phyloP scores from a whole-genome alignment of 2,888 invertebrate species.

The Agrotis puta region DNA sequence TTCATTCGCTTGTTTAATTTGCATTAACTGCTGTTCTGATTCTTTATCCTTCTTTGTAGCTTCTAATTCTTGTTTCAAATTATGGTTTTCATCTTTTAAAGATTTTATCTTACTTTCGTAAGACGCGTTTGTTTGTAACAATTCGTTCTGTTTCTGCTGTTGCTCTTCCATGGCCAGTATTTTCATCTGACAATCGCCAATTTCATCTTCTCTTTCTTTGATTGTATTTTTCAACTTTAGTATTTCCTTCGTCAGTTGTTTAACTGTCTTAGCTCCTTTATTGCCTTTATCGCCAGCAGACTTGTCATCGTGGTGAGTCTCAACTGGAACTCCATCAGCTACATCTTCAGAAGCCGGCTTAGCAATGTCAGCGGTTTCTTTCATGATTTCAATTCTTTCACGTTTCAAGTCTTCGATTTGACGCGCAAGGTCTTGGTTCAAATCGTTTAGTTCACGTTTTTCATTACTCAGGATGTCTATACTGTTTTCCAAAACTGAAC shows the following conservation, averaged over 20 bases:
- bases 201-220: slow-evolving; percentile 89
- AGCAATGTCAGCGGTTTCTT: slow-evolving; percentile 82
- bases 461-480: slow-evolving; percentile 86
- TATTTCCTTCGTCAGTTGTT: slow-evolving; percentile 89
- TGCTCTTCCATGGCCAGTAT: slow-evolving; percentile 88
- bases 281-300: slow-evolving; percentile 79
- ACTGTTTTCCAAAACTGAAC: slow-evolving; percentile 84
- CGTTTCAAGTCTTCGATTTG: slow-evolving; percentile 87
- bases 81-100: slow-evolving; percentile 83
- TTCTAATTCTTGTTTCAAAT: slow-evolving; percentile 83
- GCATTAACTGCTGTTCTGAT: slow-evolving; percentile 74
- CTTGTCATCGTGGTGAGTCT: slow-evolving; percentile 84
- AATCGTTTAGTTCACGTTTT: slow-evolving; percentile 79
- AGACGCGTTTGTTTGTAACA: slow-evolving; percentile 75
- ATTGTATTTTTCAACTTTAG: slow-evolving; percentile 87
- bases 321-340: slow-evolving; percentile 74
- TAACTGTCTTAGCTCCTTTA: slow-evolving; percentile 84
- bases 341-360: slow-evolving; percentile 81
- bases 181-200: slow-evolving; percentile 89
- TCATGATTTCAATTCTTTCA: slow-evolving; percentile 84
- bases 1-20: slow-evolving; percentile 78
- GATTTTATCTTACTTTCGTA: slow-evolving; percentile 85
- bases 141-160: slow-evolving; percentile 85
- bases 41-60: slow-evolving; percentile 74
- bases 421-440: slow-evolving; percentile 80